Conservation (phyloP, 2,113 vertebrate genomes). For the Turnix velox region DNA sequence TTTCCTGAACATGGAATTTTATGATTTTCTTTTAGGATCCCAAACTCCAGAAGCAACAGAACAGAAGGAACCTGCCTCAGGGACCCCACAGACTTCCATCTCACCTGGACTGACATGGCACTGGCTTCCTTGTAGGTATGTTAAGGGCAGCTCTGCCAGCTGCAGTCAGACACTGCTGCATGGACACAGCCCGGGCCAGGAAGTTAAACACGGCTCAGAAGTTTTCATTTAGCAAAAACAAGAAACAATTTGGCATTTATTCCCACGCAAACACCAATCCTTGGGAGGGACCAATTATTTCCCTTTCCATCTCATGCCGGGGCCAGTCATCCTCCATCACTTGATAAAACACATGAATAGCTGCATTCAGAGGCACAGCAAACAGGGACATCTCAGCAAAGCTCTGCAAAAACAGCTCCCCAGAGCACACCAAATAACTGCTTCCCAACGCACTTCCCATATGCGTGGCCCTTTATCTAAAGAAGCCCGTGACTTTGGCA, state of each 20-base stretch:
- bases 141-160: neutral
- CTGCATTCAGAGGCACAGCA: conserved; percentile 20
- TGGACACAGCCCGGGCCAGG: neutral
- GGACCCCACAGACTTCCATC: neutral
- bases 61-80: neutral
- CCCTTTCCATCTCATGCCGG: conserved; percentile 27
- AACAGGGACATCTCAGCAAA: conserved; percentile 15
- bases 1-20: neutral
- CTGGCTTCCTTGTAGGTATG: neutral
- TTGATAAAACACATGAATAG: conserved; percentile 26
- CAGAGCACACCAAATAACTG: neutral
- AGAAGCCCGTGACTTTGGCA: conserved; percentile 17
- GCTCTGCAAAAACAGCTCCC: conserved; percentile 7
- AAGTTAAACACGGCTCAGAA: neutral
- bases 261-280: conserved; percentile 6
- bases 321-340: conserved; percentile 11
- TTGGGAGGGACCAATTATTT: conserved; percentile 39
- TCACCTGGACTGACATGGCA: neutral
- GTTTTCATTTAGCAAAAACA: conserved; percentile 50
- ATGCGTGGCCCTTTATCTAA: neutral
- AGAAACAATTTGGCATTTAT: conserved; percentile 26
- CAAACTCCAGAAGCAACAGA: neutral
- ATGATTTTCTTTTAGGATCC: neutral
- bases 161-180: neutral
- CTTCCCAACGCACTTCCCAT: neutral